These are phyloP conservation scores for Turritopsis rubra DNA, from an alignment of 30 jellyfish, hydroid and myxozoan genomes.

Conservation along the genomic window DNA sequence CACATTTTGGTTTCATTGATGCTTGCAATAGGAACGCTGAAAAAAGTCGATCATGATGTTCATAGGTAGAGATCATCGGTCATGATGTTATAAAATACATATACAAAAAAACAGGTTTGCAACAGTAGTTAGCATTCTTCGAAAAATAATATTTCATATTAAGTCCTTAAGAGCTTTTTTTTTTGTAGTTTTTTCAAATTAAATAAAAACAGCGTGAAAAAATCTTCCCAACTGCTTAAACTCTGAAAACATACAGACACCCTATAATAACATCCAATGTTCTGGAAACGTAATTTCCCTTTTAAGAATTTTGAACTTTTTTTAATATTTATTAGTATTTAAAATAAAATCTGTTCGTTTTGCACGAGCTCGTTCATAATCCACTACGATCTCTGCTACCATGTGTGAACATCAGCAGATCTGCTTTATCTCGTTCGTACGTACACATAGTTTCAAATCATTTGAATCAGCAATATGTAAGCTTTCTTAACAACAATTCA, in stretches of 20 bases:
- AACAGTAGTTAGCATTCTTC: neutral
- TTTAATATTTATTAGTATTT: too few relatives aligned
- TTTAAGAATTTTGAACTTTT: neutral
- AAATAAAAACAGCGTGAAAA: neutral
- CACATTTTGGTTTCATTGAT: too few relatives aligned
- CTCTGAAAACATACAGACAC: too few relatives aligned
- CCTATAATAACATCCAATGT: neutral
- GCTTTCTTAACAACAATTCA: neutral
- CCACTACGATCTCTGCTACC: neutral
- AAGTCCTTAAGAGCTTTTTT: neutral
- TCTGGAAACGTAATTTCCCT: too few relatives aligned
- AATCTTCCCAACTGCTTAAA: too few relatives aligned
- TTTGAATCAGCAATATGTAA: too few relatives aligned
- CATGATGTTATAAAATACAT: too few relatives aligned
- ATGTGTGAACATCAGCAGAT: neutral
- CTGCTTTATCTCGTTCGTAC: too few relatives aligned
- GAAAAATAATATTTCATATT: neutral
- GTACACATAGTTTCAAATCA: too few relatives aligned
- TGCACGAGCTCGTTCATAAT: neutral
- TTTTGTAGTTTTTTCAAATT: neutral
- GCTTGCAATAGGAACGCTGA: too few relatives aligned
- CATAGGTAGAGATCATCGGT: too few relatives aligned
- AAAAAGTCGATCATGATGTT: too few relatives aligned
- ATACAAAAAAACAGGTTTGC: neutral
- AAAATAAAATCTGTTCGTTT: neutral